A percentile compares a stretch with the other conserved stretches of the same genome.
phyloP scores from a whole-genome alignment of 2,888 invertebrate species.

The Osmoderma eremita region DNA sequence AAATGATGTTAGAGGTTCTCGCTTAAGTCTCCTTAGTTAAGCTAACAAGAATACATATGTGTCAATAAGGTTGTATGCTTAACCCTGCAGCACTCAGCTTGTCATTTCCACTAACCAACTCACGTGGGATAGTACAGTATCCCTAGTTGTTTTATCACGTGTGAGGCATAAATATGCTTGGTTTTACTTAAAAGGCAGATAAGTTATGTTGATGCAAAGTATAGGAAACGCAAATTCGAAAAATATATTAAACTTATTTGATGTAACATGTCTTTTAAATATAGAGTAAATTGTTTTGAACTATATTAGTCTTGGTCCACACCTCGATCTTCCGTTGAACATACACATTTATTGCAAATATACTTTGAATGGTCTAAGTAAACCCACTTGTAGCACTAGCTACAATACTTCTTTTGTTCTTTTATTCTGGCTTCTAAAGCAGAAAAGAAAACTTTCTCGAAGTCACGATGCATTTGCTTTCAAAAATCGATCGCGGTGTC shows the following conservation, averaged over 20 bases:
- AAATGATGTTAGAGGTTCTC: too few relatives aligned
- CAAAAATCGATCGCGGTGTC: too few relatives aligned
- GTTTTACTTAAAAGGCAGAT: neutral
- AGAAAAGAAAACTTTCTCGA: too few relatives aligned
- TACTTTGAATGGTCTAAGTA: neutral
- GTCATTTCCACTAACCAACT: neutral
- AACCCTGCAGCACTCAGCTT: neutral
- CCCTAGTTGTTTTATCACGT: neutral
- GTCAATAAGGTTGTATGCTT: too few relatives aligned
- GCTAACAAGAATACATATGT: too few relatives aligned
- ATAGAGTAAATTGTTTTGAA: neutral
- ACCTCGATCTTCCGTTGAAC: neutral
- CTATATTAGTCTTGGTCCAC: neutral
- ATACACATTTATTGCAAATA: neutral
- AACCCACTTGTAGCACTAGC: neutral
- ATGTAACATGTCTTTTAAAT: neutral
- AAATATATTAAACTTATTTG: neutral
- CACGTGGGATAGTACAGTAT: neutral
- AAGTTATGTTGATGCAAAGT: neutral
- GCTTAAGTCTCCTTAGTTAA: too few relatives aligned
- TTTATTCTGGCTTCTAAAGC: too few relatives aligned
- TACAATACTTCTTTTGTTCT: too few relatives aligned
- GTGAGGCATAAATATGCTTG: neutral
- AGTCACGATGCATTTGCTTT: too few relatives aligned
- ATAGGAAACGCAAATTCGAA: neutral